Evolutionary conservation across 2,113 vertebrate genomes (phyloP), one percentile per base, ranked within the genome.

Genomic region (Dicerorhinus sumatrensis): DNA sequence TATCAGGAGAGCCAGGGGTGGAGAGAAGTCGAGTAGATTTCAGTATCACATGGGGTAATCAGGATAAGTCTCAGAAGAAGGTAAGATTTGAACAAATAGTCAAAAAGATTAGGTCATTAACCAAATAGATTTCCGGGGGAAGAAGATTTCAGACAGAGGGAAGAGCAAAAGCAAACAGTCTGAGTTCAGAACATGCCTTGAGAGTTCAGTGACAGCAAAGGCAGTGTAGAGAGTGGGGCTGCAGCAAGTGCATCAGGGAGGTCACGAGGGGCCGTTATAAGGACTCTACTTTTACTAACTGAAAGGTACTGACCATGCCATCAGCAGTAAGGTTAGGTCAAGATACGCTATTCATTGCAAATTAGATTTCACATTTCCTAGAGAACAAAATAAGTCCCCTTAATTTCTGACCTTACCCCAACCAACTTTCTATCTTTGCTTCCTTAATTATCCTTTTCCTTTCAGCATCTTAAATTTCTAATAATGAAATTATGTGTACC

Each of bases 381-480:
- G 8, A 75, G 48, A 75, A 89, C 36, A 51, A 60, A 69, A 72
- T 63, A 75, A 56, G 13, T 62, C 6, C 33, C 72, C 72, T 75
- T 54, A 54, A 89, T 81, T 89, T 65, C 63, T 69, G 33, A 81
- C 23, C 4, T 85, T 75, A 90, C 3, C 39, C n/a, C 58, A 79
- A 81, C 5, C n/a, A 89, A 84, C 42, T 67, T 89, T 67, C 18
- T 51, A 72, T 76, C 12, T 67, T 85, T 33, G 23, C 8, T 62
- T 72, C 29, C 17, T 86, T 76, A 83, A 91, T 70, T 84, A 72
- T 33, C 46, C n/a, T 70, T 92, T 91, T 84, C 65, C 48, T 89
- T 94, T 54, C n/a, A 82, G n/a, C 39, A 94, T 48, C 21, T 86
- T 97, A 76, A 93, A 70, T 81, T 4, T 89, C 18, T 60, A 90